Conservation (phyloP, 1,140 invertebrate genomes). For the Rhagoletis zephyria region DNA sequence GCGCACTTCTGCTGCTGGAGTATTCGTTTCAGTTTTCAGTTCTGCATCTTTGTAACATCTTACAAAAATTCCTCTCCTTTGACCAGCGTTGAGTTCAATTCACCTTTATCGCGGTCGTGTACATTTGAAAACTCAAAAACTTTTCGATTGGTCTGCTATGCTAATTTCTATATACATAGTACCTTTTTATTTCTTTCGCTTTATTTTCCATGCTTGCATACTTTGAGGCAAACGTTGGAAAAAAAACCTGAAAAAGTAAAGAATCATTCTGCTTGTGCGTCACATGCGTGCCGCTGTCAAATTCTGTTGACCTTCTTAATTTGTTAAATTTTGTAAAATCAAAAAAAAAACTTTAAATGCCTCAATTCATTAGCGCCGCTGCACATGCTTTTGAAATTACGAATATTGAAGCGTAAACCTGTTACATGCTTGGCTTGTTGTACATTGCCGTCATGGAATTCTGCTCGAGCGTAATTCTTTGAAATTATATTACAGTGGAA, state of each 20-base stretch:
- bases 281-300: slow-evolving; percentile 4
- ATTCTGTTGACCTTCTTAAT: slow-evolving; percentile 38
- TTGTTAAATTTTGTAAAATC: slow-evolving; percentile 20
- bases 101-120: slow-evolving; percentile 21
- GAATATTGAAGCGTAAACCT: slow-evolving; percentile 13
- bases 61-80: not conserved
- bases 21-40: not conserved
- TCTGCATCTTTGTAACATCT: not conserved
- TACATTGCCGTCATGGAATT: not conserved
- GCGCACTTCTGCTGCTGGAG: too few relatives aligned
- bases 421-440: not conserved
- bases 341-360: not conserved
- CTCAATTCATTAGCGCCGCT: slow-evolving; percentile 13
- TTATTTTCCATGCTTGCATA: not conserved
- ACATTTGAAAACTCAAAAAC: slow-evolving; percentile 18
- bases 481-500: slow-evolving; percentile 6
- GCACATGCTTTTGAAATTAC: not conserved
- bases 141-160: slow-evolving; percentile 40
- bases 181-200: not conserved
- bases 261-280: not conserved
- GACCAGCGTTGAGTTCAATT: slow-evolving; percentile 26
- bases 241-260: too few relatives aligned
- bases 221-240: not conserved
- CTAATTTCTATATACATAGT: slow-evolving; percentile 7
- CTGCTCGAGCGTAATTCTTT: not conserved